A percentile compares a stretch with the other conserved stretches of the same genome.
These are phyloP conservation scores for Caenorhabditis inopinata DNA, from an alignment of 1,140 invertebrate genomes.

Conservation along the genomic window DNA sequence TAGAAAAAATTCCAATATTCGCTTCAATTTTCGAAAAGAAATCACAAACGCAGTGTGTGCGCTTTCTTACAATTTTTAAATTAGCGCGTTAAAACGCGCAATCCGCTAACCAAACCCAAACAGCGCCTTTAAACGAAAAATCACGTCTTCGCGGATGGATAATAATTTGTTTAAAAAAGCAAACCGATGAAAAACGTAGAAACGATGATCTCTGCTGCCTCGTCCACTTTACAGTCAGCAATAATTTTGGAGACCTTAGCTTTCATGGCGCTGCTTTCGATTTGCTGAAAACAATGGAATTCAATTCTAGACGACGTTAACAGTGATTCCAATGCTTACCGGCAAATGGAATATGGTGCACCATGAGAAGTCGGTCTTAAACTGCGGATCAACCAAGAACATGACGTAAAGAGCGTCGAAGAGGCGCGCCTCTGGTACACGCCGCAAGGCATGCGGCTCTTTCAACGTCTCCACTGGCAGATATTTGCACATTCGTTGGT, in stretches of 20 bases:
- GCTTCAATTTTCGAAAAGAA: no score
- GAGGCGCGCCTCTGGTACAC: slow-evolving; percentile 2
- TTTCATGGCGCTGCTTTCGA: neutral
- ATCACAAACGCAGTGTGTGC: no score
- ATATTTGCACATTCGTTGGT: slow-evolving; percentile 30
- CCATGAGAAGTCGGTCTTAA: slow-evolving; percentile 31
- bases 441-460: slow-evolving; percentile 18
- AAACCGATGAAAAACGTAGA: neutral
- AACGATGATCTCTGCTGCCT: neutral
- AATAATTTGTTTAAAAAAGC: no score
- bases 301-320: neutral
- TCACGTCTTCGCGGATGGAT: no score
- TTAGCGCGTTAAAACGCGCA: no score
- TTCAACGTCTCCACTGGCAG: slow-evolving; percentile 32
- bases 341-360: slow-evolving; percentile 17
- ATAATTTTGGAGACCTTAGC: neutral
- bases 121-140: no score
- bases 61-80: no score
- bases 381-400: slow-evolving; percentile 24
- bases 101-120: no score
- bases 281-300: neutral
- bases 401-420: slow-evolving; percentile 38
- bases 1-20: no score
- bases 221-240: slow-evolving; percentile 20
- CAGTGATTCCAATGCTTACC: neutral